Evolutionary conservation across 2,797 vertebrate species (phyloP).

Genomic region (Balearica regulorum): DNA sequence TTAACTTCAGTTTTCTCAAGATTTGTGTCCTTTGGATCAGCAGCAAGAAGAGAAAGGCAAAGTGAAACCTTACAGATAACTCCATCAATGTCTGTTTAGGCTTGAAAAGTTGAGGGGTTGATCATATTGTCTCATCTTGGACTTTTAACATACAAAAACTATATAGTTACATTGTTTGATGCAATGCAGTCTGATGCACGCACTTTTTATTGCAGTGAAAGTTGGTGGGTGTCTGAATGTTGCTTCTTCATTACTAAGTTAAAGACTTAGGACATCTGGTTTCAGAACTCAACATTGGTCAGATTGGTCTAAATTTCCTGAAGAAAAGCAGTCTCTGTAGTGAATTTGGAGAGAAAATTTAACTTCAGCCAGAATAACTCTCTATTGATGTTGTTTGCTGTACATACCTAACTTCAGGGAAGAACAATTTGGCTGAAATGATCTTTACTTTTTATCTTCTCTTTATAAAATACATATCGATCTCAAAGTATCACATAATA

Average conservation of each 20-base stretch:
- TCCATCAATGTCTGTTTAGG: neutral
- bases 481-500: neutral
- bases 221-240: neutral
- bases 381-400: neutral
- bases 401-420: neutral
- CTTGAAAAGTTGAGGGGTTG: neutral
- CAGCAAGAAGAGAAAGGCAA: neutral
- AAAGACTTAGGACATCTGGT: neutral
- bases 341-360: neutral
- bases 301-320: neutral
- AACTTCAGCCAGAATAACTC: neutral
- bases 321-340: neutral
- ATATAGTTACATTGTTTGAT: neutral
- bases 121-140: neutral
- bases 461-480: neutral
- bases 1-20: neutral
- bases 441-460: neutral
- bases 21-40: neutral
- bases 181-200: neutral
- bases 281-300: neutral
- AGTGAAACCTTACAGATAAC: neutral
- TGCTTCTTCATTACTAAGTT: neutral
- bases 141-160: neutral
- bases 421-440: neutral
- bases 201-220: neutral